Evolutionary conservation across 2,797 vertebrate species (phyloP).

Genomic region (Betta splendens): DNA sequence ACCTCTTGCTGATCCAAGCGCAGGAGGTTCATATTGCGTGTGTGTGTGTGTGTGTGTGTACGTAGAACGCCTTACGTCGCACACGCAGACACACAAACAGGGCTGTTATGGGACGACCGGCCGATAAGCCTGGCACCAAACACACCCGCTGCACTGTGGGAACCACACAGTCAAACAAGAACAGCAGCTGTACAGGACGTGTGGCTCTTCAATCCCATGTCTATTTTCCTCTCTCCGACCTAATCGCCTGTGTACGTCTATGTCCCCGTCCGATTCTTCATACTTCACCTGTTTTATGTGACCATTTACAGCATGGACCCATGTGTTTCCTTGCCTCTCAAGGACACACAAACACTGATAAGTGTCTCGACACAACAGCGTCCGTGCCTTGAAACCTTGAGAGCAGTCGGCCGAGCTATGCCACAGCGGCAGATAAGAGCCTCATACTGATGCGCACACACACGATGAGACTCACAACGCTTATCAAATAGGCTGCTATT

Average conservation of each 20-base stretch:
- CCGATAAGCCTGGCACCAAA: conserved; percentile 70
- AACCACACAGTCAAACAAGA: too few relatives aligned
- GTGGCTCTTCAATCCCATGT: too few relatives aligned
- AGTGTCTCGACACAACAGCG: conserved; percentile 60
- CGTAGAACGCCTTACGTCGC: background rate
- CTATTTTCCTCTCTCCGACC: conserved; percentile 7
- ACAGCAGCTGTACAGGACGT: too few relatives aligned
- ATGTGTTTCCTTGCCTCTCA: conserved; percentile 39
- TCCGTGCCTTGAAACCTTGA: conserved; percentile 55
- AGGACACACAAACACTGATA: conserved; percentile 66
- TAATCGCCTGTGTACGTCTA: conserved; percentile 8
- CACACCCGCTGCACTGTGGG: conserved; percentile 37
- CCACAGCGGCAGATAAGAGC: conserved; percentile 26
- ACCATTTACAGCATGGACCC: conserved; percentile 3
- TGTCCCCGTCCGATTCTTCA: background rate
- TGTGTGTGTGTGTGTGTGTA: conserved; percentile 5
- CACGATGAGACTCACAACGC: background rate
- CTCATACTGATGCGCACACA: conserved; percentile 1
- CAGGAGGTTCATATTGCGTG: background rate
- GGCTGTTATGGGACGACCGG: conserved; percentile 59
- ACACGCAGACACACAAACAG: conserved; percentile 34
- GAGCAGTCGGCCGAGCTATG: conserved; percentile 43
- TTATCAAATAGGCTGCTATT: conserved; percentile 1
- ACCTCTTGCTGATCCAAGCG: conserved; percentile 36
- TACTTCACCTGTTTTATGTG: conserved; percentile 18